Base-by-base conservation (phyloP, 1,140 invertebrate genomes). In the Frieseomelitta varia region DNA sequence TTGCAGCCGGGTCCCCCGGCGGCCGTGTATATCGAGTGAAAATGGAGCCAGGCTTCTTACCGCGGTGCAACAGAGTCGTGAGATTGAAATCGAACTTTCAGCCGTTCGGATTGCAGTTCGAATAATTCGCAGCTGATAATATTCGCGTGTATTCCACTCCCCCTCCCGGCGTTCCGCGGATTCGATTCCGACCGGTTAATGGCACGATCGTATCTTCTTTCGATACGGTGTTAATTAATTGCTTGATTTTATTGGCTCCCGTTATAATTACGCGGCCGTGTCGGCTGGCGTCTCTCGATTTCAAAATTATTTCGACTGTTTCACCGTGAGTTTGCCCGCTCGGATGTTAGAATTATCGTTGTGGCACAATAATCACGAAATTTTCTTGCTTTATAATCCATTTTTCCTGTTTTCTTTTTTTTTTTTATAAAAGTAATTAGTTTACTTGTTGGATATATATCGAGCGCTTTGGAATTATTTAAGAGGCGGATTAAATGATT, bases 51-150 rank as follows among this genome's bases (percentile, higher is more conserved):
- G 34, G 67, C 19, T 69, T 69, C 30, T 69, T 69, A 69, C 21
- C 65, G 30, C 53, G 55, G 19, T 12, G 15, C 17, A 34, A 15
- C 78, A 8, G 27, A 67, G 14, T 27, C 67, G 67, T 55, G 78
- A n/a, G n/a, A 71, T 79, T 71, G 78, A 58, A 79, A 79, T 71
- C 30, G 17, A 39, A 30, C 63, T 79, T 68, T 65, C 34, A 63
- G 56, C 71, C 39, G n/a, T n/a, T n/a, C n/a, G 67, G 51, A 71
- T 79, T 55, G 51, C 63, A 47, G 39, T 79, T 79, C 69, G 30
- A 71, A 69, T 79, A 79, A 79, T 58, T 79, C 30, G 53, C 65
- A 10, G 63, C 15, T 55, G 53, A 24, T 30, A 61, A 61, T 24
- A 24, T 24, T 61, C 3, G 58, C 58, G 58, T 61, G 24, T 24